Evolutionary conservation across 2,113 vertebrate species (phyloP).

Genomic region (Bombycilla garrulus): DNA sequence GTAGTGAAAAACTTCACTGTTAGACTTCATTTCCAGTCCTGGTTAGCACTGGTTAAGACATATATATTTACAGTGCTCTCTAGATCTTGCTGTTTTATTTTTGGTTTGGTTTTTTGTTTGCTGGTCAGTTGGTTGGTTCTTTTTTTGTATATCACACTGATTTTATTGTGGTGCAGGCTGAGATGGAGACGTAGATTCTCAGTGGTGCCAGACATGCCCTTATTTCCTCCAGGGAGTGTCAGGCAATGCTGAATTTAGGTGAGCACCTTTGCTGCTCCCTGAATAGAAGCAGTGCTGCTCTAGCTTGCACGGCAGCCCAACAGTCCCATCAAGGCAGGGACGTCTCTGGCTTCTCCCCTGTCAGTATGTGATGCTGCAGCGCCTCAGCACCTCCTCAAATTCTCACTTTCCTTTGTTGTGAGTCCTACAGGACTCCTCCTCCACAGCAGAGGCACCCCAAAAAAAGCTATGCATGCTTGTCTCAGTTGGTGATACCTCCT

Average conservation of each 20-base stretch:
- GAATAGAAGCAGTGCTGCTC: background rate
- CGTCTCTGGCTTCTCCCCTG: background rate
- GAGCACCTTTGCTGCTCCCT: background rate
- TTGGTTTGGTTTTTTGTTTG: background rate
- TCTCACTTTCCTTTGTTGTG: background rate
- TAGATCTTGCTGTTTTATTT: background rate
- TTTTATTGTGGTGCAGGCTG: background rate
- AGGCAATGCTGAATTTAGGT: background rate
- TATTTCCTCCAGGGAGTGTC: background rate
- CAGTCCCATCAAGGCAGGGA: background rate
- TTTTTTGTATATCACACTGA: background rate
- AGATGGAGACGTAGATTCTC: background rate
- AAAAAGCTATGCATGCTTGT: background rate
- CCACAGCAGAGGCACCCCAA: background rate
- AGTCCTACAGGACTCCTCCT: background rate
- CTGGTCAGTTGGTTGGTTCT: too few species aligned
- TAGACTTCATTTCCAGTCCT: background rate
- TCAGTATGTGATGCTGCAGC: background rate
- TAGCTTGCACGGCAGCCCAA: background rate
- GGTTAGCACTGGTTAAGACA: background rate
- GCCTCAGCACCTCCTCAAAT: background rate
- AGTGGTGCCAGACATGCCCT: background rate
- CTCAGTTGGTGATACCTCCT: background rate
- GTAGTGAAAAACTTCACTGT: background rate
- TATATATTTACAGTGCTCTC: background rate